Conservation (phyloP, 2,888 invertebrate genomes). For the Eledona agricola region DNA sequence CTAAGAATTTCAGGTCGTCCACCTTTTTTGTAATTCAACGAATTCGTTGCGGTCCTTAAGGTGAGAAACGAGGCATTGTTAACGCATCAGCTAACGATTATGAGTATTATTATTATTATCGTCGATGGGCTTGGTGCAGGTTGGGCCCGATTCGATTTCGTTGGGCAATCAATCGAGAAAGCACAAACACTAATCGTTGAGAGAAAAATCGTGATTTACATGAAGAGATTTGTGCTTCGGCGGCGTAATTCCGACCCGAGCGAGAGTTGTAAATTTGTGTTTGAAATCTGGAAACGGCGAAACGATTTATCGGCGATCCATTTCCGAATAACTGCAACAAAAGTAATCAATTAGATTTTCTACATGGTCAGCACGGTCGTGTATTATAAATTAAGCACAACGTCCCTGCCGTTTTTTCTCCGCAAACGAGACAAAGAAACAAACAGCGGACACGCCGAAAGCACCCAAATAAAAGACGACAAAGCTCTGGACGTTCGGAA, state of each 20-base stretch:
- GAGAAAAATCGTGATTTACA: slow-evolving; percentile 26
- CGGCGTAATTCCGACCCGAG: slow-evolving; percentile 8
- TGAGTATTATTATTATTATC: slow-evolving; percentile 10
- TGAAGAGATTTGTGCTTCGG: slow-evolving; percentile 4
- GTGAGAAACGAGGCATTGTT: not conserved
- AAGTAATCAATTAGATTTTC: slow-evolving; percentile 39
- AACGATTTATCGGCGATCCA: slow-evolving; percentile 32
- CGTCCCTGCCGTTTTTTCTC: slow-evolving; percentile 10
- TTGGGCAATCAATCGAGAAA: slow-evolving; percentile 15
- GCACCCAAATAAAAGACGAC: slow-evolving; percentile 24
- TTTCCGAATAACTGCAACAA: slow-evolving; percentile 32
- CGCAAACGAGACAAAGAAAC: slow-evolving; percentile 11
- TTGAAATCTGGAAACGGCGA: slow-evolving; percentile 10
- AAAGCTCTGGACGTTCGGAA: slow-evolving; percentile 28
- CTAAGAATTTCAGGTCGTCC: not conserved
- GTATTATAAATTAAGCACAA: slow-evolving; percentile 34
- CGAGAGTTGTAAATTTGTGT: slow-evolving; percentile 17
- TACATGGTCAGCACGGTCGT: slow-evolving; percentile 33
- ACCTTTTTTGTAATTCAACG: slow-evolving; percentile 7
- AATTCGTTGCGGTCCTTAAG: not conserved
- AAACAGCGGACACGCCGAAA: slow-evolving; percentile 10
- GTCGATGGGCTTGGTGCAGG: slow-evolving; percentile 25
- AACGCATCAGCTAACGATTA: no score
- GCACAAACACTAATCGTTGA: no score
- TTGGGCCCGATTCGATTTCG: slow-evolving; percentile 23